These are phyloP conservation scores for Megaptera novaeangliae DNA, from an alignment of 2,113 vertebrate genomes.

Conservation along the genomic window DNA sequence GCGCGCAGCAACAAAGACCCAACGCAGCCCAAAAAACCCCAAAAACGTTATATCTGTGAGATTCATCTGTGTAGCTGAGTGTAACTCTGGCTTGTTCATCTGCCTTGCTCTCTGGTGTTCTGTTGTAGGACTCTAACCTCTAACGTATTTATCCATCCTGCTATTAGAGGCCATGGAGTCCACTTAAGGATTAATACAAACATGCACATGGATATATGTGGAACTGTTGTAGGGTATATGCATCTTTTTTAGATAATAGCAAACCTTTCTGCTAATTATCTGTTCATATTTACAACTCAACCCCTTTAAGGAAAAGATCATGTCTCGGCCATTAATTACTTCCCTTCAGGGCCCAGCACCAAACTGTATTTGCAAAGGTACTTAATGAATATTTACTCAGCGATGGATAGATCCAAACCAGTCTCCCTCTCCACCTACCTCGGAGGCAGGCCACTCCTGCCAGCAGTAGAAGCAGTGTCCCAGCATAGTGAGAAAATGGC, in stretches of 20 bases:
- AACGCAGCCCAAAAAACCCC: not conserved
- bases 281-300: not conserved
- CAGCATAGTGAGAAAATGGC: conserved; percentile 88
- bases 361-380: not conserved
- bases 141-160: not conserved
- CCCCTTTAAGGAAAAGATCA: not conserved
- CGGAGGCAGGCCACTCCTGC: conserved; percentile 90
- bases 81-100: not conserved
- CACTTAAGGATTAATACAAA: not conserved
- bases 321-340: not conserved
- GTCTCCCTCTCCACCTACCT: conserved; percentile 81
- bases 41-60: not conserved
- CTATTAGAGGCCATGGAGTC: not conserved
- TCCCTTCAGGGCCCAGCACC: not conserved
- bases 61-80: no score
- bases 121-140: not conserved
- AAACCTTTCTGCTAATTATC: not conserved
- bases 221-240: not conserved
- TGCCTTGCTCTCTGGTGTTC: not conserved
- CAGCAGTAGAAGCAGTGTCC: conserved; percentile 87
- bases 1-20: accelerated
- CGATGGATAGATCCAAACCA: not conserved
- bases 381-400: not conserved
- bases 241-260: not conserved
- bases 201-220: not conserved